Evolutionary conservation across 2,113 vertebrate genomes (phyloP).

Genomic region (Tupaia chinensis): DNA sequence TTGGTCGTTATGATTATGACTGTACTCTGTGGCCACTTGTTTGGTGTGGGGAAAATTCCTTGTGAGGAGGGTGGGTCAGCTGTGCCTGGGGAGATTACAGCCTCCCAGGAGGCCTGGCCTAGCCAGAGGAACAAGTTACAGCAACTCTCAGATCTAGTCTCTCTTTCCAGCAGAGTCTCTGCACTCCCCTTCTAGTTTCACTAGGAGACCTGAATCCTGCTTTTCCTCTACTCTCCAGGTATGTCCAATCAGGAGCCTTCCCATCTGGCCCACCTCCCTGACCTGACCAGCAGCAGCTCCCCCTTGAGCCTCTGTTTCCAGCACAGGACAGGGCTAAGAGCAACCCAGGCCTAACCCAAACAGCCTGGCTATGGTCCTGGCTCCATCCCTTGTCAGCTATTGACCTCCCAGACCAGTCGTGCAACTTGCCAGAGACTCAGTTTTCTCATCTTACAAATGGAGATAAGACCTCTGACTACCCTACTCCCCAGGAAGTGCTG

Average conservation of each 20-base stretch:
- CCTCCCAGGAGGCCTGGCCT: not conserved
- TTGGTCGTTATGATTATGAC: not conserved
- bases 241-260: not conserved
- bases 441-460: conserved; percentile 1
- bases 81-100: not conserved
- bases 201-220: not conserved
- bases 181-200: not conserved
- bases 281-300: not conserved
- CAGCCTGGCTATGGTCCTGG: not conserved
- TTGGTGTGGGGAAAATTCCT: not conserved
- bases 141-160: not conserved
- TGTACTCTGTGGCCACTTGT: not conserved
- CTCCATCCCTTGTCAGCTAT: not conserved
- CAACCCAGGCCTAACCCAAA: no score
- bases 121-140: not conserved
- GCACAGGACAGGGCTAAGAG: not conserved
- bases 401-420: not conserved
- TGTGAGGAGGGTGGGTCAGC: not conserved
- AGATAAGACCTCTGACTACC: not conserved
- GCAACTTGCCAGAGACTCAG: not conserved
- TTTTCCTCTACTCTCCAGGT: not conserved
- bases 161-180: not conserved
- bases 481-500: not conserved
- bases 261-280: not conserved
- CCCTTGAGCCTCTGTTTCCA: not conserved